Evolutionary conservation across 2,888 invertebrate genomes (phyloP), one percentile per base, ranked within the genome.

Genomic region (Eupithecia pulchellata): DNA sequence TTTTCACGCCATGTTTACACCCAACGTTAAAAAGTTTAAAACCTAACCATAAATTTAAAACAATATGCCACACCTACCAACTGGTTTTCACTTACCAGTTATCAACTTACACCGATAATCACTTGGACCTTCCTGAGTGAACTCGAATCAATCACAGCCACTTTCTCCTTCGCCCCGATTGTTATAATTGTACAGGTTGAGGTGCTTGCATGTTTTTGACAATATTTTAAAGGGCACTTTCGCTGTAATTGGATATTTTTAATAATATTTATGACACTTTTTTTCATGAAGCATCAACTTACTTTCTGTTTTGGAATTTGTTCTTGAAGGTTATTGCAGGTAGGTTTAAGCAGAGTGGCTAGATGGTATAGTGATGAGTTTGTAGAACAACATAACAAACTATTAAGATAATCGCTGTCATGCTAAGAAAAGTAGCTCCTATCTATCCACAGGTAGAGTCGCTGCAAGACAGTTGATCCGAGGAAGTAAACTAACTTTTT

Each of bases 101-200:
- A 57, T 27, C 57, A 47, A 67, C 65, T 65, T 36, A n/a, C 27
- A 55, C 64, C 36, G 32, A 63, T 57, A 29, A 47, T 62, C 57
- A 42, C 64, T 25, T 42, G 36, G 63, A 30, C 70, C 65, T 71
- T 68, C 58, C 68, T 58, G 30, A 64, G 66, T 55, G 68, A 63
- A 57, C 66, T 65, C 60, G n/a, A 67, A 62, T 71, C 74, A 69
- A 71, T 64, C 68, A 68, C 27, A 8, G 14, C 14, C 36, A 69
- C 71, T 74, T 73, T 76, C 74, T 66, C 71, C 60, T 25, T 29
- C 29, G 72, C 32, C 67, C 62, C 57, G 67, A 64, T 61, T 70
- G 67, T 67, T 69, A 62, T 73, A 73, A 73, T 69, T 69, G 62
- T 65, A 64, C 47, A n/a, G 57, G 58, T 66, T 47, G 57, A 61